Percentiles rank a stretch among this genome's conserved stretches.
phyloP scores from a whole-genome alignment of 2,797 vertebrate species.

The Melanotaenia pygmaea region DNA sequence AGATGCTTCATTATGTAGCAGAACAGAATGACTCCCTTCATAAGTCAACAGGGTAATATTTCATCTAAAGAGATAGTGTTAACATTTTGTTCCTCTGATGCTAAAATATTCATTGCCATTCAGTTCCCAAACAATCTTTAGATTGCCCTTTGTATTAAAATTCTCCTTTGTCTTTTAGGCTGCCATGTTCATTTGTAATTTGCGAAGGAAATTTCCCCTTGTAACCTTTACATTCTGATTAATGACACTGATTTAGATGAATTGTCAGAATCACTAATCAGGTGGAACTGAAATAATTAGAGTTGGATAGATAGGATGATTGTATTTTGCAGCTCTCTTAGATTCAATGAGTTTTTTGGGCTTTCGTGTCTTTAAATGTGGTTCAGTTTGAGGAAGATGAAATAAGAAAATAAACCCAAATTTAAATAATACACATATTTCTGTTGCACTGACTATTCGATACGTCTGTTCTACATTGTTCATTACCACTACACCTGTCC shows the following conservation, averaged over 20 bases:
- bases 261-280: constrained; percentile 71
- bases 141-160: constrained; percentile 71
- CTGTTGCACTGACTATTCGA: constrained; percentile 11
- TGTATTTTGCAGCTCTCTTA: constrained; percentile 31
- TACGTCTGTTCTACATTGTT: constrained; percentile 34
- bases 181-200: constrained; percentile 72
- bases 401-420: constrained; percentile 3
- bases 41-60: constrained; percentile 74
- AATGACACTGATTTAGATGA: constrained; percentile 71
- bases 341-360: constrained; percentile 27
- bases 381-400: constrained; percentile 20
- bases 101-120: constrained; percentile 76
- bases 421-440: constrained; percentile 28
- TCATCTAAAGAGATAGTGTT: constrained; percentile 71
- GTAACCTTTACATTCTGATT: constrained; percentile 78
- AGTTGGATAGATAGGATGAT: constrained; percentile 36
- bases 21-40: constrained; percentile 58
- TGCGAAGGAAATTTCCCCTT: constrained; percentile 56
- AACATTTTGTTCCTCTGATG: constrained; percentile 65
- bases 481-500: constrained; percentile 50
- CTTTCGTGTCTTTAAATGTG: constrained; percentile 20
- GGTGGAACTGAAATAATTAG: constrained; percentile 65
- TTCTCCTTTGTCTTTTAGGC: constrained; percentile 72
- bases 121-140: constrained; percentile 73
- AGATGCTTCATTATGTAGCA: constrained; percentile 78